Percentiles rank a stretch among this genome's conserved stretches.
phyloP scores from a whole-genome alignment of 2,797 vertebrate genomes.

The Stomatorhinus walkeri region DNA sequence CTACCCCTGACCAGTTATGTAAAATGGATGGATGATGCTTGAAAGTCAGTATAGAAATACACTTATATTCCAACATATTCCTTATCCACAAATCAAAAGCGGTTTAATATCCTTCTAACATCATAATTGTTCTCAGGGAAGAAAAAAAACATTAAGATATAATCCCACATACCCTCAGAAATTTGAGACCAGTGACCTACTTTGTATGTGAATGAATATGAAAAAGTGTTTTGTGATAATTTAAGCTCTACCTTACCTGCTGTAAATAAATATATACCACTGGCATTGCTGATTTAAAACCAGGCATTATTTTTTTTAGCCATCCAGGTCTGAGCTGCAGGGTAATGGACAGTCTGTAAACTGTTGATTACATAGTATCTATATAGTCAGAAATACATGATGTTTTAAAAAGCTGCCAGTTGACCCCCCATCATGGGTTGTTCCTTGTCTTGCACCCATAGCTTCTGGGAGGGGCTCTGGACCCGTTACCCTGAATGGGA shows the following conservation, averaged over 20 bases:
- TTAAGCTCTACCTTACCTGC: too few species aligned
- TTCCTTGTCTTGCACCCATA: too few species aligned
- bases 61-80: not conserved
- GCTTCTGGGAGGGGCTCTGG: too few species aligned
- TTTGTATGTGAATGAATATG: not conserved
- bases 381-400: not conserved
- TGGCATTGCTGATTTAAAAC: not conserved
- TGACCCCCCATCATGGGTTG: too few species aligned
- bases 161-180: not conserved
- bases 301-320: not conserved
- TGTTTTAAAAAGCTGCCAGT: not conserved
- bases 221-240: not conserved
- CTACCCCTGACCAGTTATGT: not conserved
- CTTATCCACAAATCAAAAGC: not conserved
- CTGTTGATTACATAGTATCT: not conserved
- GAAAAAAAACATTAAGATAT: constrained; percentile 1
- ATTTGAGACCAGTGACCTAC: not conserved
- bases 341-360: not conserved
- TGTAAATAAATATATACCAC: not conserved
- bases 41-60: not conserved
- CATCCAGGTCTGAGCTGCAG: not conserved
- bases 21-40: not conserved
- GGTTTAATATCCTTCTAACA: not conserved
- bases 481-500: too few species aligned
- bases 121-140: not conserved